Evolutionary conservation across 2,797 vertebrate species (phyloP), one percentile per base, ranked within the genome.

Genomic region (Sandelia bainsii): DNA sequence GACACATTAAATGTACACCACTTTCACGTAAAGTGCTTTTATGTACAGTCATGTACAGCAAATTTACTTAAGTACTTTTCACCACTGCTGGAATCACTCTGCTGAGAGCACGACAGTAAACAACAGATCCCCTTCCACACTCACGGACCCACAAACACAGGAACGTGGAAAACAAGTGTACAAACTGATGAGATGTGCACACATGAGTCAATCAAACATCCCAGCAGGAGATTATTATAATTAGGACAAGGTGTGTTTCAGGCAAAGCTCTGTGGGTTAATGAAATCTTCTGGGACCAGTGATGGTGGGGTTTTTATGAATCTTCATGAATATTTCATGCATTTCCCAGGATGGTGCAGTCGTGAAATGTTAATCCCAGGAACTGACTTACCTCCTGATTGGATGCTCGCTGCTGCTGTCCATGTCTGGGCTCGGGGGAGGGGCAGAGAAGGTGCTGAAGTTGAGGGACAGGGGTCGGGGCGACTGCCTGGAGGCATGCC

Each of bases 381-480:
- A 83, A 46, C 48, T 56, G 80, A 81, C 83, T 87, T 77, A 95
- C 94, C 94, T 95, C 79, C 94, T 92, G 89, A 95, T 91, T 65
- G 94, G 94, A 87, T 95, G 94, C 75, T 92, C 91, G 25, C 60
- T 54, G 72, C 72, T 65, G 76, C 86, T 79, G 58, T 95, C 94
- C 93, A 94, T 87, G 82, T 94, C 93, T 1, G 93, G 89, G 79
- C 93, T 93, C 20, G 91, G 90, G 51, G 94, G 93, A 69, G 94
- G 86, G 49, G 91, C 86, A 0, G 93, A 93, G 88, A 95, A 93
- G 83, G 91, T 92, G 85, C 91, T 93, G 90, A 95, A 94, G 90
- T 93, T 94, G 87, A 95, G 93, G 22, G 94, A 93, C 80, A 93
- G 82, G 72, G 94, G 92, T 53, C 93, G 86, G 67, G 92, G 87